Base-by-base conservation (phyloP, 53 echinoderm and acorn worm genomes). In the Stichopus horrens region DNA sequence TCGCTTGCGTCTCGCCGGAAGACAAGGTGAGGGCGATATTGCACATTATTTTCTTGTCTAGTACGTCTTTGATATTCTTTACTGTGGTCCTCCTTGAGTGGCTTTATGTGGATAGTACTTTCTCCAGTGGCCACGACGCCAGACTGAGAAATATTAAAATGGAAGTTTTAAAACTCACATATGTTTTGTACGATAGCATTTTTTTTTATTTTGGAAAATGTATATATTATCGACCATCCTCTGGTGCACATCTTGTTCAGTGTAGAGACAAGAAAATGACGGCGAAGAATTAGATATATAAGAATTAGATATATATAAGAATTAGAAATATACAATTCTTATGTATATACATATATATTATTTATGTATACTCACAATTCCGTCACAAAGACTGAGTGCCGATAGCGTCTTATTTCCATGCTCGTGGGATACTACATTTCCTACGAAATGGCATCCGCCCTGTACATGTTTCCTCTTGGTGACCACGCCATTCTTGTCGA, bases 341-440 rank as follows among this genome's bases (percentile, higher is more conserved):
- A 37, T 37, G 2, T 37, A 37, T 37, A 37, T 37, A 37, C 0
- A 52, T 23, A 52, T 37, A 37, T 37, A 37, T 37, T 21, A 20
- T 14, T 0, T 7, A 6, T 6, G 52, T 21, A 52, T 5, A 91
- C 92, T 92, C 88, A 96, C 96, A 76, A 94, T 21, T 75, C 94
- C 96, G 74, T 88, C 81, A 55, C 96, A 96, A 53, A 93, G 83
- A 80, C 88, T 94, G 16, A 96, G 71, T 5, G 96, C 92, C 4
- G 90, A 94, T 55, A 88, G 89, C 6, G 93, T 73, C 52, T 89
- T 87, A 55, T 89, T 84, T 51, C 59, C 88, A 68, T 74, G 83
- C 23, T 80, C 74, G 58, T 93, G 91, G 51, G 91, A 93, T 37
- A 86, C 22, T 7, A 91, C 89, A 73, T 86, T 74, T n/a, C 93